Conservation (phyloP, 2,113 vertebrate species). For the Erpornis zantholeuca region DNA sequence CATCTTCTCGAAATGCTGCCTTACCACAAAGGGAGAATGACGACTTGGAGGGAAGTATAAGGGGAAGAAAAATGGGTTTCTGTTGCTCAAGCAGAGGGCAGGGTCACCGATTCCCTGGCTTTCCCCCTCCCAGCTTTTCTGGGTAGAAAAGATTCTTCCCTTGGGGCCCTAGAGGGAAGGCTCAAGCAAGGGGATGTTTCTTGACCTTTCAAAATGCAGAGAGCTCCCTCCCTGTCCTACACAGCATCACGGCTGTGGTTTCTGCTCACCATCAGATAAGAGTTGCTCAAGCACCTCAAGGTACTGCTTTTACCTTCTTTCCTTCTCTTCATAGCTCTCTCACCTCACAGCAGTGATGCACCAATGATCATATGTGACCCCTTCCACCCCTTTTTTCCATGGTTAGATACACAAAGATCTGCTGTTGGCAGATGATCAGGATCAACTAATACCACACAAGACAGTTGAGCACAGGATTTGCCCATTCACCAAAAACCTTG, state of each 20-base stretch:
- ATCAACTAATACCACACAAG: not conserved
- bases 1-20: not conserved
- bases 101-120: not conserved
- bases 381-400: not conserved
- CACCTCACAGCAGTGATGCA: not conserved
- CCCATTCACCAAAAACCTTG: not conserved
- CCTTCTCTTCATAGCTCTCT: not conserved
- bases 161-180: not conserved
- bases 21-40: not conserved
- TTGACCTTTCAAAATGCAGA: not conserved
- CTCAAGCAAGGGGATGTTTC: not conserved
- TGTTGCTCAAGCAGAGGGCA: not conserved
- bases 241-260: not conserved
- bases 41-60: not conserved
- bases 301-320: not conserved
- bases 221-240: not conserved
- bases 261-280: not conserved
- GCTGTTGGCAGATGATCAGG: not conserved
- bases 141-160: not conserved
- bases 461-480: not conserved
- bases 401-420: not conserved
- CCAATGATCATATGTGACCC: accelerated
- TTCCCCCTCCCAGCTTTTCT: not conserved
- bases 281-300: not conserved
- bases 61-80: not conserved